Percentiles rank a stretch among this genome's conserved stretches.
phyloP scores from a whole-genome alignment of 2,113 vertebrate genomes.

The Melanerpes aurifrons region DNA sequence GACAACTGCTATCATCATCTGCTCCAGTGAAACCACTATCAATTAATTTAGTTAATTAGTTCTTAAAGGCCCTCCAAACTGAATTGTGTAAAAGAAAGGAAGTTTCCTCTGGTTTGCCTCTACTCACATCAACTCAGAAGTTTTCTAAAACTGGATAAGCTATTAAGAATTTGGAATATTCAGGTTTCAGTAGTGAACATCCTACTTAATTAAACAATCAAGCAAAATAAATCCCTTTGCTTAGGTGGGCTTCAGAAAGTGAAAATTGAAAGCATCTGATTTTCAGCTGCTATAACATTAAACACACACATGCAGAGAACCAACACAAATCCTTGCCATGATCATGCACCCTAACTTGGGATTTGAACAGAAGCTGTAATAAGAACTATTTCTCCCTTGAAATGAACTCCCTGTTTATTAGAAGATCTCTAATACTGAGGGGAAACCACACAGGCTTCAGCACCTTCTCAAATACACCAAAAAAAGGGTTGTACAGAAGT shows the following conservation, averaged over 20 bases:
- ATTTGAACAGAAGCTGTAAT: neutral
- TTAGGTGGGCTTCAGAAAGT: constrained; percentile 38
- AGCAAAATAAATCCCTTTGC: constrained; percentile 57
- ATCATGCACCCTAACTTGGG: neutral
- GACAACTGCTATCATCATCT: constrained; percentile 14
- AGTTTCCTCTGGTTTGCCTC: constrained; percentile 15
- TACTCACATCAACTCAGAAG: neutral
- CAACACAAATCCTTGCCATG: neutral
- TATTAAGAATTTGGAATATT: constrained; percentile 18
- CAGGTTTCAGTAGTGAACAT: neutral
- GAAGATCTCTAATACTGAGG: neutral
- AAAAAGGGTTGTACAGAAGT: neutral
- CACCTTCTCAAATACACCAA: neutral
- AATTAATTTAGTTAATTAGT: constrained; percentile 44
- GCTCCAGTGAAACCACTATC: neutral
- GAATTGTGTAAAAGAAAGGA: constrained; percentile 18
- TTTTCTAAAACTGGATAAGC: constrained; percentile 32
- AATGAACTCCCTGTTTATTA: neutral
- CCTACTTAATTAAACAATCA: constrained; percentile 62
- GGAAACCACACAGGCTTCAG: neutral
- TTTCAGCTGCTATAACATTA: constrained; percentile 4
- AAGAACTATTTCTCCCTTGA: neutral
- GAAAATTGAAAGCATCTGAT: constrained; percentile 28
- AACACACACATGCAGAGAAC: neutral
- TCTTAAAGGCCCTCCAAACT: constrained; percentile 13